Conservation (phyloP, 2,888 invertebrate genomes). For the Agrotis exclamationis region DNA sequence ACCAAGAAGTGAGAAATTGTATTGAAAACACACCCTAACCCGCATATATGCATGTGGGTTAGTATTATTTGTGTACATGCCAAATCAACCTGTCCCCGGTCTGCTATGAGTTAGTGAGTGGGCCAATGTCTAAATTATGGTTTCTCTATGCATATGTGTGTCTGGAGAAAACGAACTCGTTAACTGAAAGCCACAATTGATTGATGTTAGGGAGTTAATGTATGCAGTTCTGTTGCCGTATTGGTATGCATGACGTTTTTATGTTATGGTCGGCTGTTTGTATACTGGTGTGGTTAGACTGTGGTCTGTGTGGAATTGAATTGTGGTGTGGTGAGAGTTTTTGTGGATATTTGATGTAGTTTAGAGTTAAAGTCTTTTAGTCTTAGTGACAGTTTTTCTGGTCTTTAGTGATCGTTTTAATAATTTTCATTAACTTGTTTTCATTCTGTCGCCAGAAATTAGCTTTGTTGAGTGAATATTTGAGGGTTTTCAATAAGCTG, state of each 20-base stretch:
- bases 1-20: background rate
- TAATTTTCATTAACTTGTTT: background rate
- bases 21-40: constrained; percentile 45
- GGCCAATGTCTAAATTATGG: constrained; percentile 87
- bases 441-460: too few species aligned
- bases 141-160: constrained; percentile 88
- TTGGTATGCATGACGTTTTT: constrained; percentile 51
- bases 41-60: constrained; percentile 64
- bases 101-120: constrained; percentile 83
- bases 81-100: constrained; percentile 81
- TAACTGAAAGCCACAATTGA: constrained; percentile 75
- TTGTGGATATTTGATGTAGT: too few species aligned
- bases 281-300: constrained; percentile 4
- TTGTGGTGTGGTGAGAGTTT: background rate
- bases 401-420: background rate
- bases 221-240: constrained; percentile 56
- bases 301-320: constrained; percentile 18
- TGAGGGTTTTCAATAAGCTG: too few species aligned
- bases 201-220: constrained; percentile 72
- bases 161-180: constrained; percentile 80
- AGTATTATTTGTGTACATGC: constrained; percentile 82
- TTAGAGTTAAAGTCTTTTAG: too few species aligned
- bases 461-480: too few species aligned
- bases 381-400: background rate
- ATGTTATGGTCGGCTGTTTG: constrained; percentile 28